Evolutionary conservation across 2,888 invertebrate genomes (phyloP).

Genomic region (Drosophila nr. perissopoda): DNA sequence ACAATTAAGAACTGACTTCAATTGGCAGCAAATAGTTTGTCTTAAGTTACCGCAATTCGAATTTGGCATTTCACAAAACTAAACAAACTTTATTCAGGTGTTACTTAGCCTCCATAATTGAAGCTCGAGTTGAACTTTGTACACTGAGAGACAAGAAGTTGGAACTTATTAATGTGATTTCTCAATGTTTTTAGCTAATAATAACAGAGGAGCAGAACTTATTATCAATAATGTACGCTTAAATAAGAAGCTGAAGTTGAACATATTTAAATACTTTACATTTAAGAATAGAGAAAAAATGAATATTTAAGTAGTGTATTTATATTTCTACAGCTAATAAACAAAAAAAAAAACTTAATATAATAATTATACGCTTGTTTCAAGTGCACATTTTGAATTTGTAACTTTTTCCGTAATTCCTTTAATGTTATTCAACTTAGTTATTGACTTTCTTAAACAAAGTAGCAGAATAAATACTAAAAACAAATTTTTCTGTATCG

Average conservation of each 20-base stretch:
- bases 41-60: conserved; percentile 14
- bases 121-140: background rate
- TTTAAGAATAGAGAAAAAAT: background rate
- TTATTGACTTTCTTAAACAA: conserved; percentile 14
- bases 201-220: too few species aligned
- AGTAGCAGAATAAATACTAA: conserved; percentile 1
- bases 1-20: conserved; percentile 14
- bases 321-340: background rate
- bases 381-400: background rate
- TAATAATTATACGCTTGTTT: background rate
- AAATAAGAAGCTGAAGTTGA: background rate
- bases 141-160: background rate
- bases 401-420: background rate
- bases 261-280: background rate
- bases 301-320: background rate
- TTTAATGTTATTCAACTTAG: background rate
- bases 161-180: background rate
- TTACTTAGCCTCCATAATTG: background rate
- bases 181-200: too few species aligned
- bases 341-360: background rate
- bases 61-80: background rate
- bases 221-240: too few species aligned
- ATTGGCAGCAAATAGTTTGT: background rate
- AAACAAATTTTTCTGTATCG: conserved; percentile 25
- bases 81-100: conserved; percentile 40